A percentile compares a stretch with the other conserved stretches of the same genome.
These are phyloP conservation scores for Bellardia bayeri DNA, from an alignment of 2,888 invertebrate species.

Conservation along the genomic window DNA sequence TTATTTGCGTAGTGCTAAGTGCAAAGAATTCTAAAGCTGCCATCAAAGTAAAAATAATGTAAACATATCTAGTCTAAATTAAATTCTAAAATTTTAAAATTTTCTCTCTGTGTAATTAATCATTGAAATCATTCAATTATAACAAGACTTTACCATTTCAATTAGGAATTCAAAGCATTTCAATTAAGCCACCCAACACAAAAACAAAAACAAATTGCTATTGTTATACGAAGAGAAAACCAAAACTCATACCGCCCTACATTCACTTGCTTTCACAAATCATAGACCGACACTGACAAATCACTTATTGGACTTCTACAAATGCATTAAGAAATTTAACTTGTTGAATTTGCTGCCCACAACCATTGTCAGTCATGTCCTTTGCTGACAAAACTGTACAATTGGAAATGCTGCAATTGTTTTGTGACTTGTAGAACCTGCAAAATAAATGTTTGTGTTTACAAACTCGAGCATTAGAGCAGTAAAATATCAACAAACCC, in stretches of 20 bases:
- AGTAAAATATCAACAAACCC: conserved; percentile 35
- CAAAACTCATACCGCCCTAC: neutral
- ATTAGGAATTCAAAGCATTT: conserved; percentile 68
- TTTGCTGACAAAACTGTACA: conserved; percentile 10
- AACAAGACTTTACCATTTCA: conserved; percentile 58
- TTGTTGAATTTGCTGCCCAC: conserved; percentile 65
- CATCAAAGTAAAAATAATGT: too few relatives aligned
- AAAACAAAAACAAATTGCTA: conserved; percentile 40
- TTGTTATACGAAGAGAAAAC: conserved; percentile 23
- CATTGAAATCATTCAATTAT: conserved; percentile 62
- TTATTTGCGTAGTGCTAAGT: too few relatives aligned
- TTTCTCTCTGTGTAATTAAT: conserved; percentile 50
- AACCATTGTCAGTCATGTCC: conserved; percentile 1
- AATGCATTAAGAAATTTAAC: conserved; percentile 69
- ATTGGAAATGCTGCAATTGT: conserved; percentile 58
- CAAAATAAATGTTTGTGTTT: conserved; percentile 20
- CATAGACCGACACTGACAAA: conserved; percentile 8
- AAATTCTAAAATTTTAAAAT: neutral
- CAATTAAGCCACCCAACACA: conserved; percentile 39
- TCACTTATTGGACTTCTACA: conserved; percentile 53
- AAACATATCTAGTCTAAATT: too few relatives aligned
- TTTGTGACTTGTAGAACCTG: conserved; percentile 28
- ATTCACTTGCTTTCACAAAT: conserved; percentile 13
- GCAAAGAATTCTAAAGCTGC: too few relatives aligned
- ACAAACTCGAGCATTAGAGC: neutral